phyloP scores from a whole-genome alignment of 2,797 vertebrate genomes.

The Parauchenoglanis punctatus region DNA sequence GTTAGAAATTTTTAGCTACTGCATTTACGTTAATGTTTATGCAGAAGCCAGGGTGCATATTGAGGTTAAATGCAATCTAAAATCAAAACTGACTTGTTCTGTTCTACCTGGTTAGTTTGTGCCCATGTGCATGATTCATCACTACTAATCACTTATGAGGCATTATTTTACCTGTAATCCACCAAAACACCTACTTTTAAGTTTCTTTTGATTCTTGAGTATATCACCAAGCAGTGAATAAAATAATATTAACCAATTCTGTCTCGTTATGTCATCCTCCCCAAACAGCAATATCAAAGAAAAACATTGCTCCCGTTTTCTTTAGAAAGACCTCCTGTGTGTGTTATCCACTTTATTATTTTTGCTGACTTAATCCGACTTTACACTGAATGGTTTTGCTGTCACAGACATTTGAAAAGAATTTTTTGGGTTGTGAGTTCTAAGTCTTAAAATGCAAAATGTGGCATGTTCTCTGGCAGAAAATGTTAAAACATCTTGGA shows the following conservation, averaged over 20 bases:
- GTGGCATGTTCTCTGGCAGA: background rate
- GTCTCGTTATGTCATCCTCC: background rate
- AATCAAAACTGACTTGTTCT: background rate
- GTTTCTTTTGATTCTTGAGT: background rate
- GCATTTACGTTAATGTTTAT: background rate
- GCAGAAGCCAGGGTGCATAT: background rate
- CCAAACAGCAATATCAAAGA: background rate
- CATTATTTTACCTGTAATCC: background rate
- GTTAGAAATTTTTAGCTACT: constrained; percentile 15
- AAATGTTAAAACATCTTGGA: background rate
- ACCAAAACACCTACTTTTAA: background rate
- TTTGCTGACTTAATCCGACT: background rate
- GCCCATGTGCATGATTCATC: background rate
- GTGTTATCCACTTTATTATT: background rate
- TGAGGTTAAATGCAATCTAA: background rate
- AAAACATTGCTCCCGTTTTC: background rate
- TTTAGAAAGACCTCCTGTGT: background rate
- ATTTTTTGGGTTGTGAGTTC: background rate
- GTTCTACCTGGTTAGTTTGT: background rate
- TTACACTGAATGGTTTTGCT: background rate
- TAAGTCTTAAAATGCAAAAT: background rate
- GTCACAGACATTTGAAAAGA: background rate
- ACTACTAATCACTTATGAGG: background rate
- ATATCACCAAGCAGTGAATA: background rate
- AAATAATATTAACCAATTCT: background rate